phyloP scores from a whole-genome alignment of 2,797 vertebrate genomes.

The Gastrophryne carolinensis region DNA sequence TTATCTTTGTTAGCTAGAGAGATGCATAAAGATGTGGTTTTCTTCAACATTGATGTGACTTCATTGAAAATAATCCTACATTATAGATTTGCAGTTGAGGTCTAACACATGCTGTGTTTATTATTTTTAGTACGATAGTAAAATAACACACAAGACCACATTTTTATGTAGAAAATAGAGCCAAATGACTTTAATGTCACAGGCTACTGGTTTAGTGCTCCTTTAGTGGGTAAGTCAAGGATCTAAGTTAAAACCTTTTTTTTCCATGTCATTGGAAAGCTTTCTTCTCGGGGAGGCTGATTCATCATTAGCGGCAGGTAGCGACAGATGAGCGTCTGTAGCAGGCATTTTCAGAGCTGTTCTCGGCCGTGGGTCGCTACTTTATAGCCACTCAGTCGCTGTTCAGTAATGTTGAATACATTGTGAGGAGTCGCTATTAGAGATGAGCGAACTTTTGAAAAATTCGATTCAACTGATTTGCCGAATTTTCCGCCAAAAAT shows the following conservation, averaged over 20 bases:
- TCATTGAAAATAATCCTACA: conserved; percentile 34
- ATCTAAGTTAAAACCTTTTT: conserved; percentile 27
- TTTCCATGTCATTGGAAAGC: no score
- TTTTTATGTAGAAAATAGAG: conserved; percentile 46
- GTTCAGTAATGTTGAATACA: no score
- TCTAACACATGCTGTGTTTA: conserved; percentile 8
- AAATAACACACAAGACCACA: conserved; percentile 26
- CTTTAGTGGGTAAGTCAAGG: conserved; percentile 55
- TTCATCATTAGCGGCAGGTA: no score
- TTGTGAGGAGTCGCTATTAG: no score
- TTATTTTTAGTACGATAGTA: conserved; percentile 26
- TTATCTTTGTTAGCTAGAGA: conserved; percentile 29
- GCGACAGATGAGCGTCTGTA: no score
- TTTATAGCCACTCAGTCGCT: no score
- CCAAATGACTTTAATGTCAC: conserved; percentile 29
- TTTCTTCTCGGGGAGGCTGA: no score
- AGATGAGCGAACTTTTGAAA: no score
- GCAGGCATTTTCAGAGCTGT: no score
- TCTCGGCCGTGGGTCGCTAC: no score
- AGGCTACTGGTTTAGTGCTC: conserved; percentile 42
- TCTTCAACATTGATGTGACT: conserved; percentile 18
- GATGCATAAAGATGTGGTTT: conserved; percentile 34
- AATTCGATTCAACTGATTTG: no score
- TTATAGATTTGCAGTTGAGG: conserved; percentile 27
- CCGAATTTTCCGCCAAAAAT: no score